Evolutionary conservation across 2,113 vertebrate genomes (phyloP).

Genomic region (Urocynchramus pylzowi): DNA sequence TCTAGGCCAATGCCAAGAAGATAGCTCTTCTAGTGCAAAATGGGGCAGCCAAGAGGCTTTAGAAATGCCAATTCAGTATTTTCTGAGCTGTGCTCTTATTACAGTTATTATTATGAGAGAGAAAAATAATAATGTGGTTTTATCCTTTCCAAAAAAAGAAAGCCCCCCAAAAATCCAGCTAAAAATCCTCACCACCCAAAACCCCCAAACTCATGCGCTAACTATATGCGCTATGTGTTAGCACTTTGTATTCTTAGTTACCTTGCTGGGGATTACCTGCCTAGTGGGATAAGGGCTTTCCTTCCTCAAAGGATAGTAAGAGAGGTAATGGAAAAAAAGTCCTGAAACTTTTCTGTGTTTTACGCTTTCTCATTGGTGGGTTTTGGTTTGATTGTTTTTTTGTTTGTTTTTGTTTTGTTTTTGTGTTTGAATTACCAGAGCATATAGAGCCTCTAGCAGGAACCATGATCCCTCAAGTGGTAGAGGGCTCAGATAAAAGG

Average conservation of each 20-base stretch:
- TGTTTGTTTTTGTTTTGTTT: not conserved
- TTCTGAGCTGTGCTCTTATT: not conserved
- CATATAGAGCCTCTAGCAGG: not conserved
- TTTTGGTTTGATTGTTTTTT: not conserved
- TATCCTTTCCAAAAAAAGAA: not conserved
- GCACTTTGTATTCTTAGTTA: not conserved
- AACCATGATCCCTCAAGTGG: not conserved
- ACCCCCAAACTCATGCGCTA: not conserved
- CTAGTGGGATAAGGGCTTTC: not conserved
- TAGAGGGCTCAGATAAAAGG: not conserved
- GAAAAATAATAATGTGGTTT: not conserved
- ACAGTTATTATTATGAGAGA: not conserved
- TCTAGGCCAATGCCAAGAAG: not conserved
- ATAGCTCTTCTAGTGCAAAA: not conserved
- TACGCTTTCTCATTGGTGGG: not conserved
- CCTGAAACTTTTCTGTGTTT: not conserved
- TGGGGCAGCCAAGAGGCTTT: not conserved
- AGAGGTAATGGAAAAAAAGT: not conserved
- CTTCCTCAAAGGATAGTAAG: not conserved
- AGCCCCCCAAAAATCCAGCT: not conserved
- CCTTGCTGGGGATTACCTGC: not conserved
- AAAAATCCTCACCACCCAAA: not conserved
- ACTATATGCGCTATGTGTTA: not conserved
- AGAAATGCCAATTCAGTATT: slow-evolving; percentile 5
- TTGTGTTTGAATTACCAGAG: not conserved